Evolutionary conservation across 2,113 vertebrate species (phyloP).

Genomic region (Mirounga angustirostris): DNA sequence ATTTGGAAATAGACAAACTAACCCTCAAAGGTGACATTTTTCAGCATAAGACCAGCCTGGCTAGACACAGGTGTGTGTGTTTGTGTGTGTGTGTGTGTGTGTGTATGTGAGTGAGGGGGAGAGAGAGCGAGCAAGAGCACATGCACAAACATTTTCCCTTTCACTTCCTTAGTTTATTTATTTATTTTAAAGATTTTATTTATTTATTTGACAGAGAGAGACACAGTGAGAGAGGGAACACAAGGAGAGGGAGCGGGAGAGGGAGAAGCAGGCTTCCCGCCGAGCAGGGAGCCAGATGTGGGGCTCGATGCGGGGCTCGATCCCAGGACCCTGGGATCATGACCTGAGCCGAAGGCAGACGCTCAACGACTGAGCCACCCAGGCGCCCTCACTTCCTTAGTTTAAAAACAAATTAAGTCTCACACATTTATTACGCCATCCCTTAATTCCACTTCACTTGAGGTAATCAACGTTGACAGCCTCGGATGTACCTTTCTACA

Average conservation of each 20-base stretch:
- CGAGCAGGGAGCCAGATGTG: too few relatives aligned
- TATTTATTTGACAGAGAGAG: too few relatives aligned
- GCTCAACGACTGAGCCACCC: background rate
- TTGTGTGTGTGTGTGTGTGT: background rate
- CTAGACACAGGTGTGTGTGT: background rate
- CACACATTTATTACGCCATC: background rate
- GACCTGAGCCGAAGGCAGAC: background rate
- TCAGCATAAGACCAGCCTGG: background rate
- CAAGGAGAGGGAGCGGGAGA: too few relatives aligned
- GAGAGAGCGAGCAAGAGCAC: background rate
- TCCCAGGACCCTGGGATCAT: too few relatives aligned
- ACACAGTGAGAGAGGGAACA: too few relatives aligned
- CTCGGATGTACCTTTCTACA: background rate
- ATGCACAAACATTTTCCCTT: background rate
- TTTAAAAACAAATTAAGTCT: conserved; percentile 18
- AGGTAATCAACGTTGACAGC: background rate
- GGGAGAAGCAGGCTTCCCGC: too few relatives aligned
- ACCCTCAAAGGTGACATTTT: background rate
- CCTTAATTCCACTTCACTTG: background rate
- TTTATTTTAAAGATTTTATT: too few relatives aligned
- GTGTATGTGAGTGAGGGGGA: background rate
- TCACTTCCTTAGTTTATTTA: background rate
- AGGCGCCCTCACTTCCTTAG: background rate
- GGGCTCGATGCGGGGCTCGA: too few relatives aligned
- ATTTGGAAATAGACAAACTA: conserved; percentile 51